These are phyloP conservation scores for Cyphomyrus discorhynchus DNA, from an alignment of 2,113 vertebrate species.

Conservation along the genomic window DNA sequence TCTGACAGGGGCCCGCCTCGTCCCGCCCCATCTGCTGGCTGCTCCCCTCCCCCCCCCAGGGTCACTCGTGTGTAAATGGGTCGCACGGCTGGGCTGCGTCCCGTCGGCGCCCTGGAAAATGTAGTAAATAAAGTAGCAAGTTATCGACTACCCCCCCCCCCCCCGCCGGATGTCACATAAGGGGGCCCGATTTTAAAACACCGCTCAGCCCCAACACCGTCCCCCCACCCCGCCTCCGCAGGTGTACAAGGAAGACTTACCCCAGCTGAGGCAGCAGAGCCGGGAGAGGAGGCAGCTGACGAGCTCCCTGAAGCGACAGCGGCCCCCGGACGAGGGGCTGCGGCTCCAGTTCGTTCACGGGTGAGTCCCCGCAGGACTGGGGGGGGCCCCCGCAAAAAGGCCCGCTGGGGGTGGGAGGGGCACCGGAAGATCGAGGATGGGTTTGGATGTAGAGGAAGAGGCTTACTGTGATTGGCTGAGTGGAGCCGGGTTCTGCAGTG, in stretches of 20 bases:
- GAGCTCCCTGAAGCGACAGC: constrained; percentile 83
- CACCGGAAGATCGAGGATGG: background rate
- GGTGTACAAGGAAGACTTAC: constrained; percentile 98
- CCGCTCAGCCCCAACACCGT: no score
- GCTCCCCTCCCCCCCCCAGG: background rate
- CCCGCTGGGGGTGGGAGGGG: background rate
- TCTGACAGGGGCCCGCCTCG: background rate
- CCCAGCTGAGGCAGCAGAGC: constrained; percentile 84
- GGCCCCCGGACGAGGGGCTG: constrained; percentile 82
- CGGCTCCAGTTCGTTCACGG: constrained; percentile 92
- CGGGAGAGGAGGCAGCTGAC: constrained; percentile 79
- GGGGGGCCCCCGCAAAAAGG: background rate
- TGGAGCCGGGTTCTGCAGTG: background rate
- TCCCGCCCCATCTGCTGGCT: background rate
- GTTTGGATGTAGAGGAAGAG: background rate
- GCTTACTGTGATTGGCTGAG: background rate
- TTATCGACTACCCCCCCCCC: background rate
- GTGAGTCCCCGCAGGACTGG: constrained; percentile 47
- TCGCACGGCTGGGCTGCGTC: background rate
- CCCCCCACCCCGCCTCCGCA: constrained; percentile 38
- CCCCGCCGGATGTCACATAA: background rate
- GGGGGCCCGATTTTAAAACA: background rate
- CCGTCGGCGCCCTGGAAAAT: background rate
- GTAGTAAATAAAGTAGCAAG: background rate
- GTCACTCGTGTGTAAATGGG: background rate